Base-by-base conservation (phyloP, 2,888 invertebrate genomes). In the Copidosoma aretas region DNA sequence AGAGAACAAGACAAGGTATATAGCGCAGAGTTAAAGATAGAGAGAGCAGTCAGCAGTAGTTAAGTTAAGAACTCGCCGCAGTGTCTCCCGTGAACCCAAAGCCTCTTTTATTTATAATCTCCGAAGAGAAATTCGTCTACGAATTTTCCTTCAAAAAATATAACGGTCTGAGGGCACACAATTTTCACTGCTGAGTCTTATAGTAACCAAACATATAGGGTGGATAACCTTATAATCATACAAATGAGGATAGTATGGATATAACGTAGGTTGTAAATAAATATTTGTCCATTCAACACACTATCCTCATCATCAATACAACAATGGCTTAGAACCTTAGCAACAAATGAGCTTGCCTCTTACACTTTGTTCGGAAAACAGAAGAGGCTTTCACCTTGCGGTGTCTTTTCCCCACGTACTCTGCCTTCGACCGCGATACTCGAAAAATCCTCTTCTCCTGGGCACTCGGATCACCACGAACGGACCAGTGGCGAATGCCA, bases 81-180 rank as follows among this genome's bases (percentile, higher is more conserved):
- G 82, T 82, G 82, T 81, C 75, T 79, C 78, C 81, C 81, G 75
- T 82, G 81, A 79, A 79, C 82, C 82, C 82, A 82, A 77, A 82
- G 83, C 82, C 79, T 77, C 73, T 57, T 57, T 21, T 12, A 60
- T 43, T 52, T 15, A 3, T 19, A 46, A 64, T 8, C 15, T 43
- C 56, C 17, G 53, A 56, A 69, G 62, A 32, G 32, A 65, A 53
- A 21, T 22, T 12, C 39, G 24, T 51, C 10, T 25, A 51, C 60
- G 49, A 52, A 52, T 39, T 46, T 46, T 17, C n/a, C 17, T 46
- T n/a, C 41, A 71, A 64, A 57, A 62, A 54, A 43, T 56, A 57
- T 59, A 21, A 82, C 82, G 82, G 83, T 80, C 81, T 78, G 77
- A 78, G 81, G 82, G 80, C 78, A 79, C 82, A 82, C 79, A 80